Base-by-base conservation (phyloP, 2,113 vertebrate genomes). In the Myrmecobius fasciatus region DNA sequence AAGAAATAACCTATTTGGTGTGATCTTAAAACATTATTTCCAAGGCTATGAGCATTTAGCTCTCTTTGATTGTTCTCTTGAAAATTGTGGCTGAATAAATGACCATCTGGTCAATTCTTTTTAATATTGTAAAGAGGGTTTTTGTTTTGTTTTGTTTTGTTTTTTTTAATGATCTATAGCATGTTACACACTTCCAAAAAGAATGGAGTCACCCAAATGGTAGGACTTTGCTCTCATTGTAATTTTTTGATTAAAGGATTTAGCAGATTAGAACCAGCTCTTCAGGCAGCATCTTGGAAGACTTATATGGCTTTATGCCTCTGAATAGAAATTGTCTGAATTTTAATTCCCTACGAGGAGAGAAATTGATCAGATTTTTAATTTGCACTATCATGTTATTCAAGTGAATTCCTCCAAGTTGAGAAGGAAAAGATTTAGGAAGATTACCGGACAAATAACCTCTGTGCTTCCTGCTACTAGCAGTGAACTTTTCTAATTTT, bases 171-270 rank as follows among this genome's bases (percentile, higher is more conserved):
- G n/a, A 83, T 43, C n/a, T 83, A 83, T 43, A 83, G 17, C 36
- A 83, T 43, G 67, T 43, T 25, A 20, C 20, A 95, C 26, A 56
- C 53, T 75, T 25, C 36, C 56, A 60, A 53, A 36, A 91, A 56
- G 25, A 11, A 24, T 90, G 36, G 91, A 94, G 36, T 89, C 54
- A n/a, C 53, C 95, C 60, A 92, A 89, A 89, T 52, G 8, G 49
- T 92, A 22, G 93, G 92, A 89, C 92, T 96, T 46, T 88, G 91
- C 88, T 67, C 93, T 92, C 46, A 3, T 91, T 88, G 88, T 75
- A 95, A 47, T 93, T 95, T 92, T 90, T 49, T 94, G 94, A 95
- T 98, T 97, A 97, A 96, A 94, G 95, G 92, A 96, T 97, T 97
- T 97, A 95, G 43, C 89, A 94, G 96, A 94, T 94, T 95, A 97